phyloP scores from a whole-genome alignment of 2,797 vertebrate species.

The Anguilla megastoma region DNA sequence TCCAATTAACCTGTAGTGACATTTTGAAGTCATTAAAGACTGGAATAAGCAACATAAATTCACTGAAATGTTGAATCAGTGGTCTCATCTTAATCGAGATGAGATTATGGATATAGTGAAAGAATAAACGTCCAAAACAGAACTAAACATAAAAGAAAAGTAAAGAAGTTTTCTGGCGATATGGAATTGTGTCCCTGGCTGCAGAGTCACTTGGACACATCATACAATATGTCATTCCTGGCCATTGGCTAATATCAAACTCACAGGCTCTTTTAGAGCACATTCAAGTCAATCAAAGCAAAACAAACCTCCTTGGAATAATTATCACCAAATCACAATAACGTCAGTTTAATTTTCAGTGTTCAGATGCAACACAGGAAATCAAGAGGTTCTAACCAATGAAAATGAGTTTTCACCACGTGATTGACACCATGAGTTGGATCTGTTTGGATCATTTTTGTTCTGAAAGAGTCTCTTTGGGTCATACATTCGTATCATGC shows the following conservation, averaged over 20 bases:
- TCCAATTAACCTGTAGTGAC: not conserved
- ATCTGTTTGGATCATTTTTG: not conserved
- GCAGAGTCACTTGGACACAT: not conserved
- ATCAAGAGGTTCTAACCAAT: not conserved
- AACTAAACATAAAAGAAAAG: not conserved
- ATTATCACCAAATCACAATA: not conserved
- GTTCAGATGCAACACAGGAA: not conserved
- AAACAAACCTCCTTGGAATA: not conserved
- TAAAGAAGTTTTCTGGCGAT: not conserved
- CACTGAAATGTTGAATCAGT: not conserved
- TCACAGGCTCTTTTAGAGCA: no score
- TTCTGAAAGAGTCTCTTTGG: not conserved
- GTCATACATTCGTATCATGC: not conserved
- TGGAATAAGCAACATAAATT: not conserved
- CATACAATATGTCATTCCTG: not conserved
- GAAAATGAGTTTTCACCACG: not conserved
- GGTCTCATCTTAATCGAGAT: not conserved
- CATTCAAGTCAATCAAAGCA: no score
- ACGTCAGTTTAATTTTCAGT: not conserved
- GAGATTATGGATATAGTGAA: not conserved
- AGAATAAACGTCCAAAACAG: not conserved
- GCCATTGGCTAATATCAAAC: not conserved
- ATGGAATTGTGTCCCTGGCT: not conserved
- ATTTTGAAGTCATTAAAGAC: not conserved
- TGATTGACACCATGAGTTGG: not conserved